Conservation (phyloP, 2,797 vertebrate species). For the Lindbergichthys nudifrons region DNA sequence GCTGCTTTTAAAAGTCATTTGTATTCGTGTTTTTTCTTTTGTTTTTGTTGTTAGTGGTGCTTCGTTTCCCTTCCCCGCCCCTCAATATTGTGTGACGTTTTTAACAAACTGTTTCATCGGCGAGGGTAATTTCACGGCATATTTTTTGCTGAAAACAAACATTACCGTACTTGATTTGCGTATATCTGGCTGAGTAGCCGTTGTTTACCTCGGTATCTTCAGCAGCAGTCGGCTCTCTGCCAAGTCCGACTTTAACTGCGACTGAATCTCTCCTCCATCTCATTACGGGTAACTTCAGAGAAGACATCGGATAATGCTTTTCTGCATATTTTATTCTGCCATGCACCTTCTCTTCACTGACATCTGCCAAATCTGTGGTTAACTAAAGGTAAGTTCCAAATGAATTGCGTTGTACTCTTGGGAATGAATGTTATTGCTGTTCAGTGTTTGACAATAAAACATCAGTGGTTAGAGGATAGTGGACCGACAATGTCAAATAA, state of each 20-base stretch:
- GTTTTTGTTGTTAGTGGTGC: conserved; percentile 68
- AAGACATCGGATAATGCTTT: conserved; percentile 62
- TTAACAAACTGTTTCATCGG: conserved; percentile 49
- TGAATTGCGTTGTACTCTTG: not conserved
- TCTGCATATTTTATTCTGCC: conserved; percentile 65
- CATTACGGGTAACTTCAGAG: conserved; percentile 82
- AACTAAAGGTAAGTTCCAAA: conserved; percentile 77
- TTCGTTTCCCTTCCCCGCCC: conserved; percentile 57
- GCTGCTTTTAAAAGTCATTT: conserved; percentile 71
- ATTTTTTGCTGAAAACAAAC: conserved; percentile 34
- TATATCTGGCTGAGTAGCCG: conserved; percentile 67
- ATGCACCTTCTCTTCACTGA: conserved; percentile 76
- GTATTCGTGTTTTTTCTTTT: conserved; percentile 48
- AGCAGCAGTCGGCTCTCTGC: conserved; percentile 68
- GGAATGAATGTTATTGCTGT: conserved; percentile 1
- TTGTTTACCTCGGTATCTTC: conserved; percentile 80
- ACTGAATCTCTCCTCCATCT: conserved; percentile 74
- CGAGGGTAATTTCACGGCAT: conserved; percentile 45
- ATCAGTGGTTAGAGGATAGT: not conserved
- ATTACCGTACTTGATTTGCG: conserved; percentile 64
- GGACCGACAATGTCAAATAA: not conserved
- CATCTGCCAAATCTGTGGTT: conserved; percentile 82
- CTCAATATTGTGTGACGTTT: conserved; percentile 57
- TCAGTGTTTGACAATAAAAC: not conserved
- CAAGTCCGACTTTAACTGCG: conserved; percentile 66